These are phyloP conservation scores for Temnothorax unifasciatus DNA, from an alignment of 2,888 invertebrate species.

Conservation along the genomic window DNA sequence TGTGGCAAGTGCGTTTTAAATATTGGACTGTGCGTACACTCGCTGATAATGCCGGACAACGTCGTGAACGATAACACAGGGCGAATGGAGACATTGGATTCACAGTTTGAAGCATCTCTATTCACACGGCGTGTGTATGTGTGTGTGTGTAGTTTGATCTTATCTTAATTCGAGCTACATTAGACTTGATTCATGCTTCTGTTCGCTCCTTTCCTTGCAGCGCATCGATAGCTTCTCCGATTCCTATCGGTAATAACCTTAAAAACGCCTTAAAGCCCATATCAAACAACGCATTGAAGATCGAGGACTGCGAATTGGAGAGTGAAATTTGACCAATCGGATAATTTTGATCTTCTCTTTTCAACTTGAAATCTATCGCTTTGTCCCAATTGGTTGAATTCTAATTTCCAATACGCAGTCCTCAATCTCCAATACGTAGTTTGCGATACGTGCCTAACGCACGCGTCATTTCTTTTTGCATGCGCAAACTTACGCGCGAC, in stretches of 20 bases:
- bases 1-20: conserved; percentile 25
- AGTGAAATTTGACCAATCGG: background rate
- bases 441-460: too few species aligned
- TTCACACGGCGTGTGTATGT: background rate
- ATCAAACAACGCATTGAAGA: too few species aligned
- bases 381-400: background rate
- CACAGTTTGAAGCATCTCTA: background rate
- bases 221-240: background rate
- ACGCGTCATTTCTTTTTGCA: background rate
- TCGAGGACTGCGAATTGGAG: background rate
- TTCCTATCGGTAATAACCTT: too few species aligned
- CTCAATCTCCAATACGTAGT: background rate
- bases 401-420: background rate
- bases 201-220: background rate
- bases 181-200: background rate
- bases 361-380: too few species aligned
- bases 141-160: background rate
- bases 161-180: conserved; percentile 8
- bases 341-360: background rate
- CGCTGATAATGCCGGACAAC: background rate
- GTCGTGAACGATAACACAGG: background rate
- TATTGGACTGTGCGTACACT: background rate
- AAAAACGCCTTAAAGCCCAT: too few species aligned
- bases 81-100: background rate
- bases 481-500: background rate